Conservation (phyloP, 2,888 invertebrate species). For the Argyresthia albistria region DNA sequence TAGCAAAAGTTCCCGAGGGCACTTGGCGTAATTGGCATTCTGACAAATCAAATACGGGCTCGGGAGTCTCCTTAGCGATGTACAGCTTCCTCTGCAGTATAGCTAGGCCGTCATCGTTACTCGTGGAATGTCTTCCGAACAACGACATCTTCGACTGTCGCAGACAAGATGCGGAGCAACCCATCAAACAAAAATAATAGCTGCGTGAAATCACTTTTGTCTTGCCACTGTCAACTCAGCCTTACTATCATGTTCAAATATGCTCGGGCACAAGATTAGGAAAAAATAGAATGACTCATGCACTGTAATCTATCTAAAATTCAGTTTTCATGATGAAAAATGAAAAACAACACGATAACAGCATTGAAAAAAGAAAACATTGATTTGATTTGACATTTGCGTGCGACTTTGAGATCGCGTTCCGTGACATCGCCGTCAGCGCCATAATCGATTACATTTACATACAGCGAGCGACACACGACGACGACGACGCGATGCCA, state of each 20-base stretch:
- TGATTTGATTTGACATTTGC: too few relatives aligned
- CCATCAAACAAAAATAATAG: conserved; percentile 37
- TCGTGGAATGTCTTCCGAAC: conserved; percentile 41
- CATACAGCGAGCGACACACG: too few relatives aligned
- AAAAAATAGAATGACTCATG: too few relatives aligned
- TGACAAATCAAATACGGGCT: conserved; percentile 85
- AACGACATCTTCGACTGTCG: conserved; percentile 53
- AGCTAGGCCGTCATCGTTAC: conserved; percentile 34
- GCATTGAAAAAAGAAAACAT: too few relatives aligned
- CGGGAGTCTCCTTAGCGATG: conserved; percentile 80
- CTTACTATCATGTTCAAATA: neutral
- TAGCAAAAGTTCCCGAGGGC: conserved; percentile 83
- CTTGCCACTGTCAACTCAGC: neutral
- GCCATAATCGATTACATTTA: too few relatives aligned
- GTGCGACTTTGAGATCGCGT: too few relatives aligned
- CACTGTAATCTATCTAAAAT: neutral
- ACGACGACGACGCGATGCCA: too few relatives aligned
- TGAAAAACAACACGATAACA: neutral
- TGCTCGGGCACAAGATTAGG: too few relatives aligned
- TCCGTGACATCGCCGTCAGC: too few relatives aligned
- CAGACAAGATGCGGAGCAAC: conserved; percentile 56
- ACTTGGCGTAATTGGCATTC: conserved; percentile 82
- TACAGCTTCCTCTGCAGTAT: conserved; percentile 58
- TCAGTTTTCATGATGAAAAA: neutral
- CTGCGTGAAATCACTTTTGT: neutral